Evolutionary conservation across 2,113 vertebrate genomes (phyloP).

Genomic region (Neolamprologus cancellatus): DNA sequence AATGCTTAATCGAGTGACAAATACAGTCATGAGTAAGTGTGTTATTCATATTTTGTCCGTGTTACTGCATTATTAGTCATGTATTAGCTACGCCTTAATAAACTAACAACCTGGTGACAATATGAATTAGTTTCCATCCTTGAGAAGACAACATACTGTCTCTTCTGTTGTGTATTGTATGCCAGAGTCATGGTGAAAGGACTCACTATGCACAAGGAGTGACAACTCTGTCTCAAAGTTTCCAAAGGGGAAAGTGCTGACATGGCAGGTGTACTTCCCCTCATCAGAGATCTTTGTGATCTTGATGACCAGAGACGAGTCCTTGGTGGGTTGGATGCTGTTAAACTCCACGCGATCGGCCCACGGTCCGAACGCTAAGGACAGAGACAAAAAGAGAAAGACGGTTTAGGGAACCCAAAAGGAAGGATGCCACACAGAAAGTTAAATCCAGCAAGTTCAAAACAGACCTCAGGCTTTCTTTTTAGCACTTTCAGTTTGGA

Average conservation of each 20-base stretch:
- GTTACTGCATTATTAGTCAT: background rate
- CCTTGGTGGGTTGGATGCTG: constrained; percentile 35
- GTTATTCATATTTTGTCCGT: background rate
- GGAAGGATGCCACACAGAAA: background rate
- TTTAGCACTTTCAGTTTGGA: background rate
- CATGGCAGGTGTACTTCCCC: constrained; percentile 56
- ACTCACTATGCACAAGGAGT: constrained; percentile 70
- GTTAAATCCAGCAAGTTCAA: background rate
- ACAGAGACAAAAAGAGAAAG: background rate
- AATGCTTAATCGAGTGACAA: background rate
- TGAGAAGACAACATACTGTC: background rate
- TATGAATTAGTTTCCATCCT: background rate
- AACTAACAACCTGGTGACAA: background rate
- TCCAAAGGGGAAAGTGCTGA: constrained; percentile 61
- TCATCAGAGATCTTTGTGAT: constrained; percentile 55
- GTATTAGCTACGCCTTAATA: background rate
- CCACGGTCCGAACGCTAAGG: constrained; percentile 44
- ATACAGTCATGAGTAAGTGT: background rate
- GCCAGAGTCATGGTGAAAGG: background rate
- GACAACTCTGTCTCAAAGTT: constrained; percentile 49
- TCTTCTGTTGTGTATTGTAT: rapidly evolving
- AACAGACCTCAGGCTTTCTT: background rate
- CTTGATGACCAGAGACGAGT: constrained; percentile 61
- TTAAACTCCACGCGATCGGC: constrained; percentile 45
- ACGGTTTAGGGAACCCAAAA: background rate